phyloP scores from a whole-genome alignment of 1,140 invertebrate genomes.

The Patella vulgata region DNA sequence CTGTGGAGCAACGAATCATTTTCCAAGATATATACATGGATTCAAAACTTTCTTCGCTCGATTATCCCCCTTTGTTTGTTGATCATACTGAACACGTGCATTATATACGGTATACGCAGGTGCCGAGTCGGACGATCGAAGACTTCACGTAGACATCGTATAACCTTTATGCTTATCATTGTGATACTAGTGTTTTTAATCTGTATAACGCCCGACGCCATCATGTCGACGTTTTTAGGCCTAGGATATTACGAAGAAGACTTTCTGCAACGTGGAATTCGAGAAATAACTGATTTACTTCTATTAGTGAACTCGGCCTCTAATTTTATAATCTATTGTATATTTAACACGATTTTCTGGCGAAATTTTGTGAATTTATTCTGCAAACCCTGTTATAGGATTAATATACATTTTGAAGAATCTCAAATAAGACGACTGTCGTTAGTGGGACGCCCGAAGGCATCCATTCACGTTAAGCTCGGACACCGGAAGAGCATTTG shows the following conservation, averaged over 20 bases:
- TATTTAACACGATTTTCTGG: conserved; percentile 78
- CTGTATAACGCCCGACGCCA: conserved; percentile 78
- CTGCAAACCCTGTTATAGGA: conserved; percentile 15
- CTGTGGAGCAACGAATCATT: conserved; percentile 71
- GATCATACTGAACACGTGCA: conserved; percentile 72
- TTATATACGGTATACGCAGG: conserved; percentile 74
- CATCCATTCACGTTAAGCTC: not conserved
- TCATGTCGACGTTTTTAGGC: conserved; percentile 68
- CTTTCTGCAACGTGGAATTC: conserved; percentile 69
- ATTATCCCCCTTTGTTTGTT: conserved; percentile 69
- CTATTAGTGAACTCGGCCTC: conserved; percentile 76
- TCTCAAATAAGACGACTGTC: conserved; percentile 18
- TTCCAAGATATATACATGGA: conserved; percentile 73
- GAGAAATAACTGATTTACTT: conserved; percentile 81
- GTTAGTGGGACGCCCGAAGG: conserved; percentile 2
- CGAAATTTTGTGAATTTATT: conserved; percentile 44
- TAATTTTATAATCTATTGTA: conserved; percentile 83
- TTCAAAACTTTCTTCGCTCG: conserved; percentile 74
- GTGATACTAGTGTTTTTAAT: conserved; percentile 80
- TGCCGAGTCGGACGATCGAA: conserved; percentile 44
- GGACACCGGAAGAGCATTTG: not conserved
- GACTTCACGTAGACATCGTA: conserved; percentile 63
- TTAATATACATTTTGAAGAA: conserved; percentile 6
- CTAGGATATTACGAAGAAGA: conserved; percentile 62
- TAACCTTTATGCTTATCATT: conserved; percentile 80